Base-by-base conservation (phyloP, 2,113 vertebrate species). In the Deroptyus accipitrinus region DNA sequence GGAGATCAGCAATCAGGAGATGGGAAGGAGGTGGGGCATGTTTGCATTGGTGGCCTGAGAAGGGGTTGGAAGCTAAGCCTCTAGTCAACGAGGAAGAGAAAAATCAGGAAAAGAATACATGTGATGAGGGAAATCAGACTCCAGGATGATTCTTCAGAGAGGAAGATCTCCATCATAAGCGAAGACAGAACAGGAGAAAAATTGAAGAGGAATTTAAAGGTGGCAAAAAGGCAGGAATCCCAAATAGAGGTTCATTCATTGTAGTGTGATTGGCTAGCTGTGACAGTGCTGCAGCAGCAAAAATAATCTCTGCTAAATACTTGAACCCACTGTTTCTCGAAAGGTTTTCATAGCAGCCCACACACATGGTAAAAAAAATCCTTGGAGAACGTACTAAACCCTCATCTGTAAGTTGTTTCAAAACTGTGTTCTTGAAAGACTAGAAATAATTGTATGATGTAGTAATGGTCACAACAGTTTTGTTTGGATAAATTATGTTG, bases 361-460 rank as follows among this genome's bases (percentile, higher is more conserved):
- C 49, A 51, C 6, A 14, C 5, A 11, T 48, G 33, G 41, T 46
- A 68, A n/a, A 33, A 1, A 20, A 17, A 0, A 0, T 46, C 57
- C 4, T 55, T 66, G 13, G 23, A 73, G 35, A 90, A 23, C 27
- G 25, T 59, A 22, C 15, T 69, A 17, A 76, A 27, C 13, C 72
- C 11, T 83, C 25, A 23, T 30, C 23, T 84, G 0, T 35, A 41
- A 46, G 8, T 74, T 91, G 20, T 31, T 79, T 73, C 39, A 76
- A 75, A 79, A 44, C 19, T 70, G 3, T 63, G 6, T 37, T 79
- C 64, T 80, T 72, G 54, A 57, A 75, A 69, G 17, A 33, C 9
- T 49, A 59, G 27, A 68, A 76, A 18, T 52, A 73, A 51, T 57
- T 8, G 9, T 35, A 15, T 54, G 23, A 35, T 19, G 7, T 44